Evolutionary conservation across 2,797 vertebrate genomes (phyloP).

Genomic region (Semaprochilodus insignis): DNA sequence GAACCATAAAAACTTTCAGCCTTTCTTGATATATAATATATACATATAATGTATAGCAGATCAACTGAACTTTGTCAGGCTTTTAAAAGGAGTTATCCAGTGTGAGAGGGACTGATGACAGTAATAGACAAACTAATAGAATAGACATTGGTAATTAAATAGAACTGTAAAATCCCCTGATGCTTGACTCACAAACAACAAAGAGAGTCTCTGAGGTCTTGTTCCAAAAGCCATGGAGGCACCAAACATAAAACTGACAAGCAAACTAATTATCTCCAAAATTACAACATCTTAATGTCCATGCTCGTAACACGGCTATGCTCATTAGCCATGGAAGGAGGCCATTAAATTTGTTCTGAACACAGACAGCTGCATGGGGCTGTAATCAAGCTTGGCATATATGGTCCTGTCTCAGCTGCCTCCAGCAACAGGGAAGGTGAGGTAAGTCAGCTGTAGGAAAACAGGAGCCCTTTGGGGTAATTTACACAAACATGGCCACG

Average conservation of each 20-base stretch:
- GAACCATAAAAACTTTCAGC: neutral
- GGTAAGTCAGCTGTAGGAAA: constrained; percentile 36
- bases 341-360: constrained; percentile 56
- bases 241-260: constrained; percentile 89
- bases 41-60: neutral
- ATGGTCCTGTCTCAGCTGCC: constrained; percentile 46
- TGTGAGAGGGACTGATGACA: constrained; percentile 64
- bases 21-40: neutral
- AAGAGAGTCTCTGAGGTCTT: constrained; percentile 74
- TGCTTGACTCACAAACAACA: constrained; percentile 52
- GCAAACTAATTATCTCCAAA: constrained; percentile 87
- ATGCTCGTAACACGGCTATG: constrained; percentile 68
- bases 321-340: constrained; percentile 59
- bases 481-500: constrained; percentile 33
- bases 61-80: constrained; percentile 9
- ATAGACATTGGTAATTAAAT: constrained; percentile 74
- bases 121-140: constrained; percentile 63
- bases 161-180: constrained; percentile 62
- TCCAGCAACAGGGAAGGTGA: constrained; percentile 47
- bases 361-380: constrained; percentile 56
- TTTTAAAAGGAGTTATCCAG: neutral
- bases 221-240: constrained; percentile 78
- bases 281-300: constrained; percentile 84
- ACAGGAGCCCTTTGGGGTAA: constrained; percentile 39
- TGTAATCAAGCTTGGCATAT: constrained; percentile 55